Evolutionary conservation across 1,140 invertebrate species (phyloP).

Genomic region (Drosophila subpulchrella): DNA sequence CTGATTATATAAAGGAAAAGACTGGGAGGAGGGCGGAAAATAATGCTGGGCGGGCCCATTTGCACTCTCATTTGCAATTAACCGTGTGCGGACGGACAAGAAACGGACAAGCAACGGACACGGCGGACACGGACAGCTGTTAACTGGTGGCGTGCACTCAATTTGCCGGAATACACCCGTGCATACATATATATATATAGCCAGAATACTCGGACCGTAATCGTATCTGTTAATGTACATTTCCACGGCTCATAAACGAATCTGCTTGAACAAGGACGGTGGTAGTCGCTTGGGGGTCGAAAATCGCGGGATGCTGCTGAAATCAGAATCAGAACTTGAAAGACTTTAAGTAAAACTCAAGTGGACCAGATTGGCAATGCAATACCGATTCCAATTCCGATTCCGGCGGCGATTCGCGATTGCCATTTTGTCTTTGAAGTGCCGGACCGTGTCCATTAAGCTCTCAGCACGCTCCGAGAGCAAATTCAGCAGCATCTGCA

Average conservation of each 20-base stretch:
- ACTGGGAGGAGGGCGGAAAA: neutral
- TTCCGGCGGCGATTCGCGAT: constrained; percentile 1
- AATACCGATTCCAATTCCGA: neutral
- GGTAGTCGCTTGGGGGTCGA: neutral
- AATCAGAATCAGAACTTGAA: constrained; percentile 48
- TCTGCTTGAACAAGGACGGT: neutral
- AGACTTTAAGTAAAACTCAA: constrained; percentile 68
- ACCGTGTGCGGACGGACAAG: constrained; percentile 44
- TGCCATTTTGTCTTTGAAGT: constrained; percentile 61
- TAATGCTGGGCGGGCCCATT: constrained; percentile 24
- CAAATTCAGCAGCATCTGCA: constrained; percentile 42
- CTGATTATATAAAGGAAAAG: neutral
- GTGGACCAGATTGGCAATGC: constrained; percentile 39
- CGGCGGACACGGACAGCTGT: constrained; percentile 1
- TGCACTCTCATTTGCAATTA: constrained; percentile 66
- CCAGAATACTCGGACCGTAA: constrained; percentile 9
- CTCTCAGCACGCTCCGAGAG: constrained; percentile 54
- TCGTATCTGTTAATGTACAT: constrained; percentile 71
- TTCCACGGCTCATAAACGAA: constrained; percentile 74
- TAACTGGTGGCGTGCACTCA: constrained; percentile 9
- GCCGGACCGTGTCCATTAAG: constrained; percentile 54
- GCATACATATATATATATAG: neutral
- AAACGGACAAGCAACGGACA: constrained; percentile 11
- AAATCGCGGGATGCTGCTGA: constrained; percentile 8
- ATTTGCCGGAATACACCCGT: neutral